Percentiles rank a stretch among this genome's conserved stretches.
These are phyloP conservation scores for Hapalemur alaotrensis DNA, from an alignment of 2,797 vertebrate genomes.

Conservation along the genomic window DNA sequence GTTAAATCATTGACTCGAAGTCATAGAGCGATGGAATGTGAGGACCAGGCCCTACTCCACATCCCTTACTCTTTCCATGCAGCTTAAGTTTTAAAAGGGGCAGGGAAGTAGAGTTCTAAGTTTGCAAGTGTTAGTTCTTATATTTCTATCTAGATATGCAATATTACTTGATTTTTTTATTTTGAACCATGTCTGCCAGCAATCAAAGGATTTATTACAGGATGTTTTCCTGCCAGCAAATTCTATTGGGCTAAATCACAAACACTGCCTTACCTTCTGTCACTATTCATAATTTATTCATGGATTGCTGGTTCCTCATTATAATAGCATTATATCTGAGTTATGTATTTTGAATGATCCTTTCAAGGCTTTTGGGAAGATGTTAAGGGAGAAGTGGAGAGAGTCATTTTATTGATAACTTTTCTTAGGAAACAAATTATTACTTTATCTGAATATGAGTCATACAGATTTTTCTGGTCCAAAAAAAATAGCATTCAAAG, in stretches of 20 bases:
- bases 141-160: not conserved
- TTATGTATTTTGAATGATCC: slow-evolving; percentile 53
- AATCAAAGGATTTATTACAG: slow-evolving; percentile 62
- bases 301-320: slow-evolving; percentile 34
- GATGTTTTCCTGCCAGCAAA: slow-evolving; percentile 58
- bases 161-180: slow-evolving; percentile 45
- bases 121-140: not conserved
- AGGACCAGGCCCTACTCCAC: not conserved
- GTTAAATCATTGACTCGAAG: not conserved
- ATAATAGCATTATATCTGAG: slow-evolving; percentile 12
- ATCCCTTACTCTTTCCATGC: not conserved
- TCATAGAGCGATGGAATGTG: not conserved
- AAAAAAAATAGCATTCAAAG: not conserved
- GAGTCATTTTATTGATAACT: not conserved
- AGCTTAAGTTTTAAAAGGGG: not conserved
- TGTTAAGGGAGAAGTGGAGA: not conserved
- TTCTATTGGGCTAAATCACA: slow-evolving; percentile 52
- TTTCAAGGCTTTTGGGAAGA: slow-evolving; percentile 38
- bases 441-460: not conserved
- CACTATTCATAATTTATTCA: slow-evolving; percentile 73
- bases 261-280: slow-evolving; percentile 56
- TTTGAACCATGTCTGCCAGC: slow-evolving; percentile 43
- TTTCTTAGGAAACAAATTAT: slow-evolving; percentile 31
- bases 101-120: not conserved
- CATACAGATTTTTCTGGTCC: not conserved